Percentiles rank a stretch among this genome's conserved stretches.
Conservation (phyloP, 1,140 invertebrate species). For the Drosophila punjabiensis region DNA sequence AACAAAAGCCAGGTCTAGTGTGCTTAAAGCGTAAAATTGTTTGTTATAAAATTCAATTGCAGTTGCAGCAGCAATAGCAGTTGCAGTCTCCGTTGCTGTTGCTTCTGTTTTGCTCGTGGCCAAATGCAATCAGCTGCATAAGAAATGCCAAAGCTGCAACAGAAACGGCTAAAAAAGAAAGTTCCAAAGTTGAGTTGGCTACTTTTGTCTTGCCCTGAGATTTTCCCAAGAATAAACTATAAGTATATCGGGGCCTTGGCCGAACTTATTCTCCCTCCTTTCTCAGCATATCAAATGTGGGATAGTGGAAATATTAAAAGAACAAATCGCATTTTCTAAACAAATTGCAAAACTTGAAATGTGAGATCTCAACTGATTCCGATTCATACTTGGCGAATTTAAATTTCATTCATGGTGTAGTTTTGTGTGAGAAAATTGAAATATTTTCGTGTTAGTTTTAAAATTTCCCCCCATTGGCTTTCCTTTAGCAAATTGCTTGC, state of each 20-base stretch:
- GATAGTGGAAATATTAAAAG: constrained; percentile 10
- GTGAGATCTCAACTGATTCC: background rate
- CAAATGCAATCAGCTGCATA: constrained; percentile 70
- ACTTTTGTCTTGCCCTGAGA: constrained; percentile 68
- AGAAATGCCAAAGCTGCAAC: constrained; percentile 51
- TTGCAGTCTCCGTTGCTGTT: constrained; percentile 19
- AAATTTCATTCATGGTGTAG: no score
- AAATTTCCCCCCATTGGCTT: background rate
- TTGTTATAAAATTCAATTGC: constrained; percentile 83
- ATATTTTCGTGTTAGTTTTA: constrained; percentile 7
- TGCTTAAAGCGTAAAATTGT: constrained; percentile 83
- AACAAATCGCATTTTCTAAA: constrained; percentile 19
- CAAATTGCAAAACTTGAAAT: background rate
- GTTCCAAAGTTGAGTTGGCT: constrained; percentile 50
- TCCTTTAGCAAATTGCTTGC: background rate
- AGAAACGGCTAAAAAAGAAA: constrained; percentile 33
- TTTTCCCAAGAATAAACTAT: constrained; percentile 46
- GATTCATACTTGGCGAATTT: background rate
- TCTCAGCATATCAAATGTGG: constrained; percentile 38
- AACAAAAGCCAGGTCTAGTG: constrained; percentile 58
- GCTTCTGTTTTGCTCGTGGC: constrained; percentile 34
- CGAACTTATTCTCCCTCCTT: constrained; percentile 26
- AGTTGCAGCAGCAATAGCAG: constrained; percentile 20
- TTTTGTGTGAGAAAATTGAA: background rate
- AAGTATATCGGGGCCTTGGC: constrained; percentile 40